Percentiles rank a stretch among this genome's conserved stretches.
Evolutionary conservation across 2,797 vertebrate genomes (phyloP).

Genomic region (Sebastes nivosus): DNA sequence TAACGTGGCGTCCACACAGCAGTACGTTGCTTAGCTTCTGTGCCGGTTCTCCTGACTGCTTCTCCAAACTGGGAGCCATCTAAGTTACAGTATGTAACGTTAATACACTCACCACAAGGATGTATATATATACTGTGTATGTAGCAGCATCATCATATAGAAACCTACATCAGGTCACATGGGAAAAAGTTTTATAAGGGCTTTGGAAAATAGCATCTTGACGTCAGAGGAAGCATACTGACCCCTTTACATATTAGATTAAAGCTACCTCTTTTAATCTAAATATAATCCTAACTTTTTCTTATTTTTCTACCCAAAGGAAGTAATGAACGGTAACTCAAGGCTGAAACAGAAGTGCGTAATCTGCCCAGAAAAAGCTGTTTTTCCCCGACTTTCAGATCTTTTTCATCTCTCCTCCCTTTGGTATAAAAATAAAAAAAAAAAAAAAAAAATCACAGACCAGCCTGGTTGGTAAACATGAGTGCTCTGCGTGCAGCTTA

Average conservation of each 20-base stretch:
- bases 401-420: conserved; percentile 27
- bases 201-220: too few relatives aligned
- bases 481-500: conserved; percentile 17
- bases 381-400: not conserved
- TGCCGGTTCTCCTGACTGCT: too few relatives aligned
- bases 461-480: conserved; percentile 27
- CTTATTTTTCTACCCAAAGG: not conserved
- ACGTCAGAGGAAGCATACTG: not conserved
- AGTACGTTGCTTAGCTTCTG: too few relatives aligned
- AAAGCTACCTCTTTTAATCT: not conserved
- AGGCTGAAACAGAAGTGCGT: conserved; percentile 1
- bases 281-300: not conserved
- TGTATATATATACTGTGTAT: too few relatives aligned
- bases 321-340: not conserved
- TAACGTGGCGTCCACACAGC: too few relatives aligned
- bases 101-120: too few relatives aligned
- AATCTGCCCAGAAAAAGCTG: conserved; percentile 12
- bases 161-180: too few relatives aligned
- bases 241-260: not conserved
- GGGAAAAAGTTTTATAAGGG: too few relatives aligned
- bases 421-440: not conserved
- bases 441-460: not conserved
- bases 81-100: too few relatives aligned
- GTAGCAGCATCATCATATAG: too few relatives aligned
- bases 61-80: too few relatives aligned